Evolutionary conservation across 1,140 invertebrate genomes (phyloP).

Genomic region (Carcinoscorpius rotundicauda): DNA sequence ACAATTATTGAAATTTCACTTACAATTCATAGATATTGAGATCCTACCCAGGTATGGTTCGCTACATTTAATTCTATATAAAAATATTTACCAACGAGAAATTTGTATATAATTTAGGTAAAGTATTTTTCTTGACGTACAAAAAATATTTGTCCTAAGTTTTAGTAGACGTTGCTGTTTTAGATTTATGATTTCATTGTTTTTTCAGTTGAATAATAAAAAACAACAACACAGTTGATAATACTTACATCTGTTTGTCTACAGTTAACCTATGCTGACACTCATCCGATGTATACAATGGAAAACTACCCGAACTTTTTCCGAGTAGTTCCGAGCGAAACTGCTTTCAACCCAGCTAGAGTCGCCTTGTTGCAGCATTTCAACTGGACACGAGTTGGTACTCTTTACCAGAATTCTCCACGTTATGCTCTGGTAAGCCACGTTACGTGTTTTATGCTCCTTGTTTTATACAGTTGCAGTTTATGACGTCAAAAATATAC

Average conservation of each 20-base stretch:
- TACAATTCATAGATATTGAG: too few species aligned
- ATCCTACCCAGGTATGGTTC: too few species aligned
- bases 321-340: conserved; percentile 87
- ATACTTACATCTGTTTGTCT: conserved; percentile 22
- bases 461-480: background rate
- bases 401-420: conserved; percentile 92
- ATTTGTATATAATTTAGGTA: too few species aligned
- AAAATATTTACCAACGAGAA: too few species aligned
- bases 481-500: background rate
- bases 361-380: conserved; percentile 74
- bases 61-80: too few species aligned
- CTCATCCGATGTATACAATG: conserved; percentile 93
- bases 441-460: conserved; percentile 10
- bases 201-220: too few species aligned
- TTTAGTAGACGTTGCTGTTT: too few species aligned
- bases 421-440: conserved; percentile 68
- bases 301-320: conserved; percentile 93
- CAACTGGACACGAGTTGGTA: conserved; percentile 96
- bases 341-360: conserved; percentile 86
- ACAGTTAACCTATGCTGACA: conserved; percentile 94
- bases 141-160: too few species aligned
- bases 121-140: too few species aligned
- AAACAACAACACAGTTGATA: too few species aligned
- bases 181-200: too few species aligned
- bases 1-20: too few species aligned